phyloP scores from a whole-genome alignment of 2,797 vertebrate species.

The Crypturellus tataupa region DNA sequence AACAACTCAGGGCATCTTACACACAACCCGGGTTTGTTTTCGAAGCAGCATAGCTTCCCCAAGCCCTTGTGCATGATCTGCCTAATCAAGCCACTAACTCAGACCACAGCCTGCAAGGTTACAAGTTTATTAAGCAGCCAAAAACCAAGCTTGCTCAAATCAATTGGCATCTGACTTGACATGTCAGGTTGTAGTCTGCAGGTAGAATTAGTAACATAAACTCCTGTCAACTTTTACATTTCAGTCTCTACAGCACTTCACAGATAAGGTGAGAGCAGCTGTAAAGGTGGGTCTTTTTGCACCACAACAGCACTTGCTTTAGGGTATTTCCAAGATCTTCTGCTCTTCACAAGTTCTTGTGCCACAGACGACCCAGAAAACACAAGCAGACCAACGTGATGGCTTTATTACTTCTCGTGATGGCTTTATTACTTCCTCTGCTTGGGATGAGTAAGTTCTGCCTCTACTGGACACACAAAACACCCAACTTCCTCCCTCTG shows the following conservation, averaged over 20 bases:
- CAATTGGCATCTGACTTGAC: background rate
- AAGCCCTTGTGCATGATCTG: background rate
- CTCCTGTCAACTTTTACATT: background rate
- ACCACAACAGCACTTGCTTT: background rate
- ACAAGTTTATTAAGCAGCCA: background rate
- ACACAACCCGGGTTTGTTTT: background rate
- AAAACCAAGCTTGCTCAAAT: background rate
- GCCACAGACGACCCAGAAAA: fast-evolving
- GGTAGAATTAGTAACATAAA: background rate
- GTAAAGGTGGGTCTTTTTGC: background rate
- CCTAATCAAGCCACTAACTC: background rate
- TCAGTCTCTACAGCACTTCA: background rate
- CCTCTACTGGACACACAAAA: background rate
- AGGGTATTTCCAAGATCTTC: background rate
- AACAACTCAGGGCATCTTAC: background rate
- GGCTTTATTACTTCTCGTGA: background rate
- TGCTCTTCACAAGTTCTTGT: fast-evolving
- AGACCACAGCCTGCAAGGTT: background rate
- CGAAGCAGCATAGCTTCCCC: background rate
- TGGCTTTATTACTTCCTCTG: background rate
- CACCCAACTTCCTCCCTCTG: background rate
- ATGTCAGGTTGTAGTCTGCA: background rate
- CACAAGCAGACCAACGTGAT: background rate
- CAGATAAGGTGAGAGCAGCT: background rate
- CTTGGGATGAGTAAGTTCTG: background rate